Base-by-base conservation (phyloP, 2,888 invertebrate genomes). In the Laothoe populi region DNA sequence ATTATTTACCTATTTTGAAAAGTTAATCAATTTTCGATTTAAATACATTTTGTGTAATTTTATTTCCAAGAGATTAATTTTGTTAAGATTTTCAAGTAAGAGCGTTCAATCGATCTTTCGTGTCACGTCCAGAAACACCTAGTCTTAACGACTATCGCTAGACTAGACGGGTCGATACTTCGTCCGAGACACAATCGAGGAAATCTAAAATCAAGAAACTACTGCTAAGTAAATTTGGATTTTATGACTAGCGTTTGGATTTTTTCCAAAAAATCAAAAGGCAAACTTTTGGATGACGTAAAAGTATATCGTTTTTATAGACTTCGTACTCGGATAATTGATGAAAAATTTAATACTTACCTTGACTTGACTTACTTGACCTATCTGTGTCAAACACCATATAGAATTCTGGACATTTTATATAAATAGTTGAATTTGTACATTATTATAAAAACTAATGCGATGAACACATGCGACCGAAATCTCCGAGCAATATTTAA, bases 101-200 rank as follows among this genome's bases (percentile, higher is more conserved):
- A 38, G 10, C n/a, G n/a, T 11, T 38, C 4, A 13, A 13, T 11
- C 11, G 38, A n/a, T n/a, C n/a, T n/a, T n/a, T 38, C 4, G 19
- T 53, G 35, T 31, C 49, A 49, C n/a, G 31, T 2, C 11, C 35
- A 53, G 11, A 11, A 26, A 31, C 19, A 31, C 53, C 16, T 2
- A 11, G 35, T 19, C 8, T 53, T 31, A 31, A 19, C 35, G 31
- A 53, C 19, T 53, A 11, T 16, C 10, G n/a, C 19, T 53, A 35
- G 53, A 35, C 53, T 8, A 53, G 53, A 53, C 53, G 53, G 53
- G 4, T 35, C 19, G 35, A 35, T 53, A 53, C 19, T 48, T 42
- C 16, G 44, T 19, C 7, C 26, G 19, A 35, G 53, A 53, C 35
- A 19, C 16, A 16, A 31, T 31, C 49, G 31, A 24, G 2, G 19